Base-by-base conservation (phyloP, 2,888 invertebrate genomes). In the Platycheirus rosarum region DNA sequence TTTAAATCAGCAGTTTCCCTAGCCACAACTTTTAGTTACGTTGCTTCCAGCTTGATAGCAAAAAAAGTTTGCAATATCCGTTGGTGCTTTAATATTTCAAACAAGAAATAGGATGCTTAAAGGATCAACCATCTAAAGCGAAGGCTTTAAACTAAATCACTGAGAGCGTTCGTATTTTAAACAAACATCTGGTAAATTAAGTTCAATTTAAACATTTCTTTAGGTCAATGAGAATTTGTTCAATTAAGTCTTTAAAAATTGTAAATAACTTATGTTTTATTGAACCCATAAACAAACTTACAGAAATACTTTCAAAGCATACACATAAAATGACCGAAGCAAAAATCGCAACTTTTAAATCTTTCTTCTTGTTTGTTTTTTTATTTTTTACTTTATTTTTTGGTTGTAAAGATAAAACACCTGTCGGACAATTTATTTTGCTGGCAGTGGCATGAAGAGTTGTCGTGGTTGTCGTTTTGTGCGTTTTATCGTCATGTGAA, bases 401-500 rank as follows among this genome's bases (percentile, higher is more conserved):
- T 35, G 20, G n/a, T n/a, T n/a, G 13, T 8, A 11, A 11, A 65
- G 26, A 44, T 65, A 71, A 63, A 66, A 80, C 80, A 80, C 75
- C 80, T 80, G 80, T 76, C 80, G 75, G 65, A 62, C 76, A 80
- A 76, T 76, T 80, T 80, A 76, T 80, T 76, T 80, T 32, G n/a
- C 70, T 29, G 66, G 29, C 65, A 70, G 76, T 66, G 66, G 76
- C 75, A 76, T 80, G 48, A 48, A 48, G n/a, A n/a, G 76, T 62
- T 62, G 65, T 44, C 44, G 57, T 35, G 26, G 51, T 65, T 60
- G 51, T 29, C 44, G 69, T 69, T 55, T 69, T 76, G n/a, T 55
- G 23, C 32, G 18, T 46, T 66, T 71, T 57, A 29, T 23, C 49
- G 37, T 44, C 40, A 69, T 75, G 79, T 65, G 74, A 79, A 70